phyloP scores from a whole-genome alignment of 92 coral and sea anemone species.

The Virgularia gustaviana region DNA sequence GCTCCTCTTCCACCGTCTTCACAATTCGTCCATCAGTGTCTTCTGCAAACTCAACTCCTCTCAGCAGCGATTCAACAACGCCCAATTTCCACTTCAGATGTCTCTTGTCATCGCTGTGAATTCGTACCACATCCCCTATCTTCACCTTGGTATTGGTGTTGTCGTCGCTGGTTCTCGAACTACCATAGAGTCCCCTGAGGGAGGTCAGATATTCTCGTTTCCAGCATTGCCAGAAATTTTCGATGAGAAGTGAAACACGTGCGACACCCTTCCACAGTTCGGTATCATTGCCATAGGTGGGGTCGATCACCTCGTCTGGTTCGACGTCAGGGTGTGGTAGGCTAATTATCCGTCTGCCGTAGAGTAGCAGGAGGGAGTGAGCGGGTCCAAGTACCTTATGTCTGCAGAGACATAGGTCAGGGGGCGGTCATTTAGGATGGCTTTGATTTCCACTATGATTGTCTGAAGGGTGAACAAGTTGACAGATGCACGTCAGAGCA shows the following conservation, averaged over 20 bases:
- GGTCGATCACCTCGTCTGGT: neutral
- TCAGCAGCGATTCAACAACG: slow-evolving; percentile 37
- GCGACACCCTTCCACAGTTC: neutral
- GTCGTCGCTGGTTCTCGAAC: slow-evolving; percentile 31
- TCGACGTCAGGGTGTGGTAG: slow-evolving; percentile 12
- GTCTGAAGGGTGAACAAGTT: slow-evolving; percentile 38
- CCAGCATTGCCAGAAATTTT: slow-evolving; percentile 30
- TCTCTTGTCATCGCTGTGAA: slow-evolving; percentile 35
- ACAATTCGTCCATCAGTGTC: no score
- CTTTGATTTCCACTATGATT: slow-evolving; percentile 34
- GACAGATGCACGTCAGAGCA: slow-evolving; percentile 46
- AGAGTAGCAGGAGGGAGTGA: slow-evolving; percentile 35
- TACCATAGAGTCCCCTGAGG: slow-evolving; percentile 28
- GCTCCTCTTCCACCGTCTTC: no score
- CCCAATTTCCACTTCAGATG: slow-evolving; percentile 42
- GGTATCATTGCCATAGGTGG: neutral
- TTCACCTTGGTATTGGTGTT: slow-evolving; percentile 7
- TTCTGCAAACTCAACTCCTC: slow-evolving; percentile 42
- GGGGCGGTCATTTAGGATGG: slow-evolving; percentile 35
- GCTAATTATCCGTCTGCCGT: slow-evolving; percentile 4
- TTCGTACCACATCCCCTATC: slow-evolving; percentile 40
- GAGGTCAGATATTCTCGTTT: slow-evolving; percentile 43
- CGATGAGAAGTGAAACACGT: neutral
- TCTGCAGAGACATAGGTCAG: slow-evolving; percentile 36
- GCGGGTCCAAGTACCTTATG: slow-evolving; percentile 13